These are phyloP conservation scores for Thymelicus acteon DNA, from an alignment of 2,888 invertebrate genomes.

Conservation along the genomic window DNA sequence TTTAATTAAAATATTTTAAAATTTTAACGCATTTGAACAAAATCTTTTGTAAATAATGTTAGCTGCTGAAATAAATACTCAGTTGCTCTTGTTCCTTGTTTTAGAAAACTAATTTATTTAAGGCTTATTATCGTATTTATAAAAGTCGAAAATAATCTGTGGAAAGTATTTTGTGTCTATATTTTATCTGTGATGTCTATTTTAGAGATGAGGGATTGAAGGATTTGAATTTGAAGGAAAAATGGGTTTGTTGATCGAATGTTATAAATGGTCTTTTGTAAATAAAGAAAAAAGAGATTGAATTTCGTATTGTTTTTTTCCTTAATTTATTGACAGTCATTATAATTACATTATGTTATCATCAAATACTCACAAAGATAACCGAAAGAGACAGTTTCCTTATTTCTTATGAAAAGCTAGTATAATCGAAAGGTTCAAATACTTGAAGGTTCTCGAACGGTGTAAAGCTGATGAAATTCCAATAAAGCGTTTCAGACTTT, in stretches of 20 bases:
- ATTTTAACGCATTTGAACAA: conserved; percentile 6
- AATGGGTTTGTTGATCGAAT: conserved; percentile 65
- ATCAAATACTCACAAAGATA: too few species aligned
- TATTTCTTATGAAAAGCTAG: too few species aligned
- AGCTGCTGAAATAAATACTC: background rate
- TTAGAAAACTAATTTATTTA: conserved; percentile 17
- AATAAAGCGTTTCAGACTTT: too few species aligned
- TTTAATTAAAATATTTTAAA: conserved; percentile 4
- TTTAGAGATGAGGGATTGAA: conserved; percentile 67
- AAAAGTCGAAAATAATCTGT: conserved; percentile 54
- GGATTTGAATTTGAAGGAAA: conserved; percentile 57
- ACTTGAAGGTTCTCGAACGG: too few species aligned
- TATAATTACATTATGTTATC: too few species aligned
- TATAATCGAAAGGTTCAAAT: too few species aligned
- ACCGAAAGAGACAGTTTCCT: too few species aligned
- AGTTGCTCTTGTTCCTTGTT: conserved; percentile 1
- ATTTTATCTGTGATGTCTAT: conserved; percentile 83
- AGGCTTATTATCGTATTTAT: conserved; percentile 52
- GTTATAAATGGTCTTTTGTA: conserved; percentile 71
- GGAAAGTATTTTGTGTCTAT: conserved; percentile 74
- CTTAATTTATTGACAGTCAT: too few species aligned
- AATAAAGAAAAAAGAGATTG: conserved; percentile 66
- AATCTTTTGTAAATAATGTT: conserved; percentile 20
- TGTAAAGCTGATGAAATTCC: too few species aligned
- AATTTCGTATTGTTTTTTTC: conserved; percentile 43